Percentiles rank a stretch among this genome's conserved stretches.
These are phyloP conservation scores for Zaprionus lachaisei DNA, from an alignment of 1,140 invertebrate species.

Conservation along the genomic window DNA sequence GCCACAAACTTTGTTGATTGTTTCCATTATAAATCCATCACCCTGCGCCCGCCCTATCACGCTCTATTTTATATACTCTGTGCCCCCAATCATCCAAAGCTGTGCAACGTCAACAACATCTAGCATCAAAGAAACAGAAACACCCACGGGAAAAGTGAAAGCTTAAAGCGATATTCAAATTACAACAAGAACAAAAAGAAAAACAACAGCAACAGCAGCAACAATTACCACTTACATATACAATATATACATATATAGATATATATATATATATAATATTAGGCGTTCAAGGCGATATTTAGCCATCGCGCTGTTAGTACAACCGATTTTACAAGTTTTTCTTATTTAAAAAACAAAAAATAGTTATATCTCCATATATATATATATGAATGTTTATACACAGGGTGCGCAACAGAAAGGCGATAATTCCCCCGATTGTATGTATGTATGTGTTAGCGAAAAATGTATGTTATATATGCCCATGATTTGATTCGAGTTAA, in stretches of 20 bases:
- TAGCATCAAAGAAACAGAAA: constrained; percentile 7
- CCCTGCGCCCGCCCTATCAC: neutral
- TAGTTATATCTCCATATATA: constrained; percentile 26
- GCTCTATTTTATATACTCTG: constrained; percentile 1
- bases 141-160: constrained; percentile 17
- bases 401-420: constrained; percentile 24
- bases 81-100: constrained; percentile 6
- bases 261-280: constrained; percentile 9
- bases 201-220: neutral
- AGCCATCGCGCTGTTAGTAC: constrained; percentile 42
- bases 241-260: constrained; percentile 31
- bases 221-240: constrained; percentile 32
- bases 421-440: constrained; percentile 30
- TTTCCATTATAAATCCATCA: constrained; percentile 18
- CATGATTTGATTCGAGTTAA: constrained; percentile 19
- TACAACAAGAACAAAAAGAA: neutral
- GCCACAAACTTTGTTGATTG: constrained; percentile 41
- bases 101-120: constrained; percentile 9
- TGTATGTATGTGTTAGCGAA: constrained; percentile 17
- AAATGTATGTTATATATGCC: constrained; percentile 6
- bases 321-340: constrained; percentile 56
- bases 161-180: constrained; percentile 12
- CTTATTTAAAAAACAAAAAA: constrained; percentile 27
- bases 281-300: constrained; percentile 13
- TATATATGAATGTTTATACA: constrained; percentile 30